These are phyloP conservation scores for Nasonia vitripennis DNA, from an alignment of 1,140 invertebrate genomes.

Conservation along the genomic window DNA sequence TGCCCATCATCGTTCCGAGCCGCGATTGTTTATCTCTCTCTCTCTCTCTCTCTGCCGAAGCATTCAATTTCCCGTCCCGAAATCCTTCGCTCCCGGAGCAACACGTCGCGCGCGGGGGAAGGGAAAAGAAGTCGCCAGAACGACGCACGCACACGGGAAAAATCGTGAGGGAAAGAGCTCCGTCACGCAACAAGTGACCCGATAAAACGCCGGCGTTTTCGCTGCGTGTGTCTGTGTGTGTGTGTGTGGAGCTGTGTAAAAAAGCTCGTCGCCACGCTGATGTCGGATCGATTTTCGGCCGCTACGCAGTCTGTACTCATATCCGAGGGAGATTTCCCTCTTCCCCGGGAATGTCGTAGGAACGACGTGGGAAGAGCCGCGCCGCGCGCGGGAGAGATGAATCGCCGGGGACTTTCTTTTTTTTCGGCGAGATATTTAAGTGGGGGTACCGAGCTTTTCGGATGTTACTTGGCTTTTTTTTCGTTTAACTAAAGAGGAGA, in stretches of 20 bases:
- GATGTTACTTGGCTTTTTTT: too few species aligned
- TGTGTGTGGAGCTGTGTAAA: background rate
- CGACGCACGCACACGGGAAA: background rate
- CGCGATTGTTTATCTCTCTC: background rate
- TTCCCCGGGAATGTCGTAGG: background rate
- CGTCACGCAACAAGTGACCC: slow-evolving; percentile 48
- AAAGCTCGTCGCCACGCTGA: background rate
- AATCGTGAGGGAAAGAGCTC: background rate
- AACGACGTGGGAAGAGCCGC: background rate
- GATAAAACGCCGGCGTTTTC: slow-evolving; percentile 20
- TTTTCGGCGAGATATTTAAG: too few species aligned
- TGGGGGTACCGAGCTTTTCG: too few species aligned
- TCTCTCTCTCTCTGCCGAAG: too few species aligned
- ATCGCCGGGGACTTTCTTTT: background rate
- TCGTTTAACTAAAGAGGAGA: too few species aligned
- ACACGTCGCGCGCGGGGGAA: background rate
- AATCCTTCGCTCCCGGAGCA: background rate
- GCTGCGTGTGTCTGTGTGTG: background rate
- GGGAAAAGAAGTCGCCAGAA: background rate
- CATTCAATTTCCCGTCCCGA: too few species aligned
- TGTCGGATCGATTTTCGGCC: slow-evolving; percentile 36
- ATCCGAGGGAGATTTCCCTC: background rate
- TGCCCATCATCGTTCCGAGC: too few species aligned
- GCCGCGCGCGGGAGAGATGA: background rate
- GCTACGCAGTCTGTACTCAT: background rate